These are phyloP conservation scores for Halcyon leucocephala DNA, from an alignment of 2,797 vertebrate species.

Conservation along the genomic window DNA sequence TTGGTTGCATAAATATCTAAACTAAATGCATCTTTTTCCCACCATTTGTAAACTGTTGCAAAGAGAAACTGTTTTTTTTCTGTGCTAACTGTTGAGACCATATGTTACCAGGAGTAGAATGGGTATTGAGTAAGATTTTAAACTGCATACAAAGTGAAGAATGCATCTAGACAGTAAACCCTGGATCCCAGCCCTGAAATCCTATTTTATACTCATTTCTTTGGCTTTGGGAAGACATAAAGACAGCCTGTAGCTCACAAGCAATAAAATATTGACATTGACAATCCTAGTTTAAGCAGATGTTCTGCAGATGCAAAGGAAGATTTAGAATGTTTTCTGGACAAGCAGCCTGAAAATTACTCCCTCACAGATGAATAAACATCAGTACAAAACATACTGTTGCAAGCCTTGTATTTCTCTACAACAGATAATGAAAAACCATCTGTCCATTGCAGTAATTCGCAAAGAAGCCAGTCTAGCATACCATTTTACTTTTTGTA, in stretches of 20 bases:
- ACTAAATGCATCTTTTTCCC: not conserved
- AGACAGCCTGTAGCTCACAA: slow-evolving; percentile 34
- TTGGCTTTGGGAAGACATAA: slow-evolving; percentile 52
- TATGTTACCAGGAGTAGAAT: slow-evolving; percentile 1
- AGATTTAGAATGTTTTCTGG: slow-evolving; percentile 68
- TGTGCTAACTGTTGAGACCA: slow-evolving; percentile 28
- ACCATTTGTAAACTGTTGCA: not conserved
- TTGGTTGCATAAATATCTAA: not conserved
- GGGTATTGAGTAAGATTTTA: slow-evolving; percentile 25
- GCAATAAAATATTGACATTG: slow-evolving; percentile 60
- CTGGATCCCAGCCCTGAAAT: slow-evolving; percentile 39
- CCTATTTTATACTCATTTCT: slow-evolving; percentile 28
- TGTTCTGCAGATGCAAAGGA: slow-evolving; percentile 74
- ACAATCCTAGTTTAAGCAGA: slow-evolving; percentile 69
- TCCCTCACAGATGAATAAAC: slow-evolving; percentile 70
- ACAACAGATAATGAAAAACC: slow-evolving; percentile 74
- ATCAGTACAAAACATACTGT: slow-evolving; percentile 41
- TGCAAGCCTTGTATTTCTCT: slow-evolving; percentile 53
- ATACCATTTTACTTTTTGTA: slow-evolving; percentile 29
- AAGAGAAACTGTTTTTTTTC: not conserved
- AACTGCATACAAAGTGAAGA: slow-evolving; percentile 1
- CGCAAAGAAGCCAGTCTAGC: slow-evolving; percentile 54
- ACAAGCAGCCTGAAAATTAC: slow-evolving; percentile 74
- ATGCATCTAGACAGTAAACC: slow-evolving; percentile 6
- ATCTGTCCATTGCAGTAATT: slow-evolving; percentile 69